Percentiles rank a stretch among this genome's conserved stretches.
Conservation (phyloP, 2,888 invertebrate genomes). For the Drosophila parthenogenetica region DNA sequence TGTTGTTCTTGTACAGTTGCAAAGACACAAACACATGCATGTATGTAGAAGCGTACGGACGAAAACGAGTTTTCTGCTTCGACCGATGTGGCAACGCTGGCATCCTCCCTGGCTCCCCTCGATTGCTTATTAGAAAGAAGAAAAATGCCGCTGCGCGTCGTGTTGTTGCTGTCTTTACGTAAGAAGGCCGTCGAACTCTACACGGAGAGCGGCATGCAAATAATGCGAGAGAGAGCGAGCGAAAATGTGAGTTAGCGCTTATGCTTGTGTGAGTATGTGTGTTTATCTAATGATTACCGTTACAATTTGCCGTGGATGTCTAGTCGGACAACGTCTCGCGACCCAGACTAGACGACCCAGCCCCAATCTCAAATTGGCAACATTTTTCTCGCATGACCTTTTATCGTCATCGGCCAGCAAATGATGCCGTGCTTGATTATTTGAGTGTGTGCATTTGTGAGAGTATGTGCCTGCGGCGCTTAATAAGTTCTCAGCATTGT, state of each 20-base stretch:
- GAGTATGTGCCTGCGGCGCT: conserved; percentile 21
- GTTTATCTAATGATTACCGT: conserved; percentile 75
- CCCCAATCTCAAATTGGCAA: conserved; percentile 68
- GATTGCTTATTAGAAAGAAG: conserved; percentile 72
- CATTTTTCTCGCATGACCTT: conserved; percentile 64
- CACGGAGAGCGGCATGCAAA: conserved; percentile 66
- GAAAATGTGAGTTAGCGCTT: conserved; percentile 52
- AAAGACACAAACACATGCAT: conserved; percentile 60
- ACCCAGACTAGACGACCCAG: conserved; percentile 75
- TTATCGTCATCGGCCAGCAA: conserved; percentile 49
- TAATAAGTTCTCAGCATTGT: conserved; percentile 39
- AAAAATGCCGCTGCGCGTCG: conserved; percentile 67
- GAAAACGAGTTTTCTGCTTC: conserved; percentile 61
- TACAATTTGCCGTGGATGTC: conserved; percentile 75
- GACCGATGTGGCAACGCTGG: conserved; percentile 67
- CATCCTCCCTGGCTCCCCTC: conserved; percentile 32
- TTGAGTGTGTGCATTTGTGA: conserved; percentile 13
- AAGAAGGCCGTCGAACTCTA: conserved; percentile 80
- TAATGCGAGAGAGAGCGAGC: conserved; percentile 47
- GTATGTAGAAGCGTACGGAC: conserved; percentile 22
- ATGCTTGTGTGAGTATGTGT: conserved; percentile 30
- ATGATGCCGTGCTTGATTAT: conserved; percentile 27
- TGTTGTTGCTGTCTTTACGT: conserved; percentile 69
- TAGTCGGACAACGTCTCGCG: conserved; percentile 73
- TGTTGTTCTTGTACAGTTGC: conserved; percentile 77